phyloP scores from a whole-genome alignment of 2,888 invertebrate species.

The Gortyna flavago region DNA sequence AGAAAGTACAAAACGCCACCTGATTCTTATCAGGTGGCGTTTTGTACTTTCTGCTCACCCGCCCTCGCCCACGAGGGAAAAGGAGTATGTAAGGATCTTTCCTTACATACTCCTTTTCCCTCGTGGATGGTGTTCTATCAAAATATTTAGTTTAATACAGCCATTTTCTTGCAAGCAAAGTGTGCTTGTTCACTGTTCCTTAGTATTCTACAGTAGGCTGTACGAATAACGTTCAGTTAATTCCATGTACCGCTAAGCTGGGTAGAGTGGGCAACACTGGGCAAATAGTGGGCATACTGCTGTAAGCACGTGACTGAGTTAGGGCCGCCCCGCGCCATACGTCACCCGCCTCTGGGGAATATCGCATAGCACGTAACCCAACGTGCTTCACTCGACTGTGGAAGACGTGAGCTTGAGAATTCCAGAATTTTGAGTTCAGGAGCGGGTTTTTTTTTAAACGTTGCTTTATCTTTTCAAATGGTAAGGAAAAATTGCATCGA shows the following conservation, averaged over 20 bases:
- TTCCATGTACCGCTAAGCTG: constrained; percentile 34
- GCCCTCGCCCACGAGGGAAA: no score
- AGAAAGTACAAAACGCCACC: not conserved
- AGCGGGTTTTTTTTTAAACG: not conserved
- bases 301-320: constrained; percentile 65
- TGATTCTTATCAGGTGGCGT: no score
- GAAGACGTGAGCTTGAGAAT: constrained; percentile 32
- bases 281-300: constrained; percentile 36
- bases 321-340: constrained; percentile 74
- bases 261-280: constrained; percentile 34
- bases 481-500: not conserved
- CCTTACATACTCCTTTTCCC: not conserved
- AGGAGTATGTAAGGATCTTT: no score
- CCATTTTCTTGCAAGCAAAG: constrained; percentile 1
- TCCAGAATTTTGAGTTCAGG: not conserved
- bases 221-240: constrained; percentile 37
- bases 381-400: constrained; percentile 25
- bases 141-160: not conserved
- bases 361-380: constrained; percentile 57
- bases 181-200: no score
- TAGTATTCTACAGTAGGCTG: constrained; percentile 10
- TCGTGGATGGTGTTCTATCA: not conserved
- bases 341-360: constrained; percentile 60
- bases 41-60: no score
- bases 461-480: not conserved